Conservation (phyloP, 2,797 vertebrate species). For the Petrocephalus schoutedeni region DNA sequence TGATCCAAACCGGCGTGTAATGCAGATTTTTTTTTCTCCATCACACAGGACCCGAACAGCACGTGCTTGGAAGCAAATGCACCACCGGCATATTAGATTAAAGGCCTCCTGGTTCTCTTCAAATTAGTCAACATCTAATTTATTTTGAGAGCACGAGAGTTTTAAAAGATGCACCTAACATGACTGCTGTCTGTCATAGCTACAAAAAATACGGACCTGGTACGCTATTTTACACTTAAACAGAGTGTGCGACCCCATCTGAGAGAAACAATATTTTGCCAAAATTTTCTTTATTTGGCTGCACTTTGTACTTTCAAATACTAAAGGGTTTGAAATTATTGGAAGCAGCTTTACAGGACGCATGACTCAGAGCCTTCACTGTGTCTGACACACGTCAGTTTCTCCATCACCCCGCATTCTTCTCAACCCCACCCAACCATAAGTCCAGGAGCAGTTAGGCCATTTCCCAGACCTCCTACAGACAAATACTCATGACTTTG, state of each 20-base stretch:
- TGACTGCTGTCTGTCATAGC: neutral
- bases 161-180: conserved; percentile 9
- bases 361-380: neutral
- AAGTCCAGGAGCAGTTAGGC: neutral
- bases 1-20: neutral
- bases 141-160: conserved; percentile 34
- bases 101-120: conserved; percentile 38
- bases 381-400: neutral
- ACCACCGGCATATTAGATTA: conserved; percentile 39
- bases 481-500: neutral
- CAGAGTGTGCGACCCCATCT: neutral
- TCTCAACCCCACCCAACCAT: neutral
- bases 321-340: neutral
- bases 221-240: neutral
- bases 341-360: neutral
- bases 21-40: neutral
- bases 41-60: neutral
- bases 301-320: neutral
- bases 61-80: conserved; percentile 29
- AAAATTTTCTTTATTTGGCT: neutral
- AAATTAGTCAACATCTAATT: conserved; percentile 43
- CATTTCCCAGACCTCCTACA: neutral
- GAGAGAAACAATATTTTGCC: neutral
- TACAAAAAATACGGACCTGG: neutral
- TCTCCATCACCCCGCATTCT: neutral